These are phyloP conservation scores for Camponotus floridanus DNA, from an alignment of 1,140 invertebrate genomes.

Conservation along the genomic window DNA sequence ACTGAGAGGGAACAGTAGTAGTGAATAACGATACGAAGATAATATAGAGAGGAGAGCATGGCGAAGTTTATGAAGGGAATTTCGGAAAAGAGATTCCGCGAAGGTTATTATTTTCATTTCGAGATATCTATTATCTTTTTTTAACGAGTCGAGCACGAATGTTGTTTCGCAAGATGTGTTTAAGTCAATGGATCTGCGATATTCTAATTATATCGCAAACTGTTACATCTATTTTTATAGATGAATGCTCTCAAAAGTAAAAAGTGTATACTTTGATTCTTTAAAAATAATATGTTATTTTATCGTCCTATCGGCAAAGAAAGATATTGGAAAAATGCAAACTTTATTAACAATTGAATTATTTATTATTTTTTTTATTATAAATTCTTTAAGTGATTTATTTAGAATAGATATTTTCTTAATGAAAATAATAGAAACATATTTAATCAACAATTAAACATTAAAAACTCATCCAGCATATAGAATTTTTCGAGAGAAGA, in stretches of 20 bases:
- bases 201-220: constrained; percentile 30
- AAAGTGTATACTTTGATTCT: neutral
- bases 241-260: neutral
- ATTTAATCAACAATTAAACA: neutral
- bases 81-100: constrained; percentile 57
- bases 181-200: constrained; percentile 4
- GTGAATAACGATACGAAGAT: constrained; percentile 79
- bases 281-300: no score
- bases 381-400: neutral
- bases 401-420: neutral
- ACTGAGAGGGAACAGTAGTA: constrained; percentile 57
- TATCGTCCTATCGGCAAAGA: no score
- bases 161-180: constrained; percentile 7
- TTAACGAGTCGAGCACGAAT: neutral
- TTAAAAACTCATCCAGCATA: neutral
- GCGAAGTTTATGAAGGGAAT: constrained; percentile 63
- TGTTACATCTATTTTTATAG: no score
- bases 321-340: neutral
- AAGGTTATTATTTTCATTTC: neutral
- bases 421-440: neutral
- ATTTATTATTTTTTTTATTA: neutral
- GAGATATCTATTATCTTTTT: neutral
- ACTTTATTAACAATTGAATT: neutral
- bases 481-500: neutral
- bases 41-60: constrained; percentile 70